Evolutionary conservation across 1,140 invertebrate genomes (phyloP).

Genomic region (Mya arenaria): DNA sequence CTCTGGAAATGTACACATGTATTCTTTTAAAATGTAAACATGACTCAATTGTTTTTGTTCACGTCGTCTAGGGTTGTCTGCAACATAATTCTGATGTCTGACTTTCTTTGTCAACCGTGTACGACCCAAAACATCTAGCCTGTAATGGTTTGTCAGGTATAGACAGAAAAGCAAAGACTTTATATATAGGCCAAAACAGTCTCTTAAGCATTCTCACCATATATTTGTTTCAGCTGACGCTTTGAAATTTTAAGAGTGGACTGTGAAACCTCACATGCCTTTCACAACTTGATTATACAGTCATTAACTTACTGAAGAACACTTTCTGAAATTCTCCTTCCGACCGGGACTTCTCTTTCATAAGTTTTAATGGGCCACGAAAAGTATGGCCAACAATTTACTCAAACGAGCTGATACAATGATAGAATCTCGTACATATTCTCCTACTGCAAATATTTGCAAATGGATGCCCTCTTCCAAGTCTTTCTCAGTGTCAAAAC

Average conservation of each 20-base stretch:
- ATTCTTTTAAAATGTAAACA: too few species aligned
- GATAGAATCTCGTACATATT: conserved; percentile 53
- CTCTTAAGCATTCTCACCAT: conserved; percentile 55
- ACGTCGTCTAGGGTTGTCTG: too few species aligned
- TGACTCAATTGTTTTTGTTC: too few species aligned
- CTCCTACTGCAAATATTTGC: conserved; percentile 56
- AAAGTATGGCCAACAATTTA: conserved; percentile 58
- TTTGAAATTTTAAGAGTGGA: conserved; percentile 42
- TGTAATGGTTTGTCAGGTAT: too few species aligned
- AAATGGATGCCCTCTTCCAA: conserved; percentile 56
- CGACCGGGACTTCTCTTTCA: conserved; percentile 49
- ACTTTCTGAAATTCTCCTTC: conserved; percentile 1
- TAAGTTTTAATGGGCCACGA: conserved; percentile 49
- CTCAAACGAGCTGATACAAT: conserved; percentile 61
- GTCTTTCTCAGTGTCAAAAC: conserved; percentile 52
- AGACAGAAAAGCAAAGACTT: too few species aligned
- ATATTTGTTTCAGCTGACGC: conserved; percentile 55
- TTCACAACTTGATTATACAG: conserved; percentile 49
- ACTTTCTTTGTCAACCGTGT: too few species aligned
- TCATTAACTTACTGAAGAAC: conserved; percentile 50
- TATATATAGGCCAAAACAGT: too few species aligned
- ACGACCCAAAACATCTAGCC: too few species aligned
- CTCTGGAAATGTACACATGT: too few species aligned
- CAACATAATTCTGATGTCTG: too few species aligned
- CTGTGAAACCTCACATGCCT: conserved; percentile 47